Evolutionary conservation across 1,140 invertebrate species (phyloP).

Genomic region (Trichomalopsis sarcophagae): DNA sequence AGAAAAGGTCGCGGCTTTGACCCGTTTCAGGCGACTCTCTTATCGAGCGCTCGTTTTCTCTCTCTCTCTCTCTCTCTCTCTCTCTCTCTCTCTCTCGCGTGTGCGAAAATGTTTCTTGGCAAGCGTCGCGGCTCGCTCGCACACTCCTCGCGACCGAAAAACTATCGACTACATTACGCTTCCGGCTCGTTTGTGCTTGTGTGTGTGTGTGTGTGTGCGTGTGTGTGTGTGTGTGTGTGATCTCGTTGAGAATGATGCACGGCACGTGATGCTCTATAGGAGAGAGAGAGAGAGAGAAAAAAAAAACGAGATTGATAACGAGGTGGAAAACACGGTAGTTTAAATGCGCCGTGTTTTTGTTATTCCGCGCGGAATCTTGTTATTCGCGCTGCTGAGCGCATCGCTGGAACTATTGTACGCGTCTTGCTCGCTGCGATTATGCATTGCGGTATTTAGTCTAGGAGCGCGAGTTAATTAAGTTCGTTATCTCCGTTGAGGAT

Average conservation of each 20-base stretch:
- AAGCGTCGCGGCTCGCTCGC: background rate
- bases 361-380: background rate
- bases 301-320: background rate
- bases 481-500: background rate
- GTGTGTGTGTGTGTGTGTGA: background rate
- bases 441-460: slow-evolving; percentile 25
- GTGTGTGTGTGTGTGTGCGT: background rate
- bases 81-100: background rate
- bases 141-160: no score
- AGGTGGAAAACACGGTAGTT: background rate
- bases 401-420: background rate
- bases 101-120: slow-evolving; percentile 13
- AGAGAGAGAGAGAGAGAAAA: background rate
- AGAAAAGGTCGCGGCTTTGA: slow-evolving; percentile 72
- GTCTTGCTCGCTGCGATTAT: background rate
- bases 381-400: background rate
- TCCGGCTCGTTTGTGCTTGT: background rate
- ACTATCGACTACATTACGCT: background rate
- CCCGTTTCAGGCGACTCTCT: slow-evolving; percentile 63
- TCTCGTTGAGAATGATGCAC: background rate
- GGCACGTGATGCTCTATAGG: no score
- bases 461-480: background rate
- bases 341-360: background rate
- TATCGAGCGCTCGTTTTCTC: slow-evolving; percentile 56
- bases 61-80: no score